Base-by-base conservation (phyloP, 64 coral and sea anemone species). In the Pocillopora verrucosa region DNA sequence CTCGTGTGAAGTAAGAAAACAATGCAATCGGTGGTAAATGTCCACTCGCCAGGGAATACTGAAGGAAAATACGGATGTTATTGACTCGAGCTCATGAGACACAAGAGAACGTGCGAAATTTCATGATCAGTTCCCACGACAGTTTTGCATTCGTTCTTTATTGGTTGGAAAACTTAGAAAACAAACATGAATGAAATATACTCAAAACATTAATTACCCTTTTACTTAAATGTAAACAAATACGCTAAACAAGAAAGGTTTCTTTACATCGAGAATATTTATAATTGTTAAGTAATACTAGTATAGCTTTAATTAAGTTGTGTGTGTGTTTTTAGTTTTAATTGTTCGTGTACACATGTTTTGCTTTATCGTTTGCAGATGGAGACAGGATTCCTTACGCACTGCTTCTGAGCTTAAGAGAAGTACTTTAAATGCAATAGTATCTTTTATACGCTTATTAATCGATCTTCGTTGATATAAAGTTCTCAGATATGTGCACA, bases 1-100 rank as follows among this genome's bases (percentile, higher is more conserved):
- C 25, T 85, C 37, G 65, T 85, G 35, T 68, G 34, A 85, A 85
- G 15, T 72, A 41, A 85, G 80, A 85, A 84, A 84, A 69, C 62
- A 70, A 70, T 70, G 51, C 36, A 20, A 10, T 13, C 6, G 11
- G 56, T 20, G n/a, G 34, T 85, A 45, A 85, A 85, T 85, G 67
- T 16, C 63, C 36, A 25, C n/a, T 60, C 16, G 59, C 77, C 9
- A 10, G n/a, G 56, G 57, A 79, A 58, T 79, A 79, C 16, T 20
- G 20, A 25, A 51, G 41, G 30, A 51, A 70, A 77, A 79, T 59
- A 79, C 77, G 77, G 57, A 60, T 79, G 57, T 59, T 79, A 34
- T 79, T 59, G 51, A 77, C 19, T 51, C 75, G 41, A 56, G 36
- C 9, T 19, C 19, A 10, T 56, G 75, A 45, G 51, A 16, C 15